Conservation (phyloP, 2,888 invertebrate genomes). For the Luperina nickerlii region DNA sequence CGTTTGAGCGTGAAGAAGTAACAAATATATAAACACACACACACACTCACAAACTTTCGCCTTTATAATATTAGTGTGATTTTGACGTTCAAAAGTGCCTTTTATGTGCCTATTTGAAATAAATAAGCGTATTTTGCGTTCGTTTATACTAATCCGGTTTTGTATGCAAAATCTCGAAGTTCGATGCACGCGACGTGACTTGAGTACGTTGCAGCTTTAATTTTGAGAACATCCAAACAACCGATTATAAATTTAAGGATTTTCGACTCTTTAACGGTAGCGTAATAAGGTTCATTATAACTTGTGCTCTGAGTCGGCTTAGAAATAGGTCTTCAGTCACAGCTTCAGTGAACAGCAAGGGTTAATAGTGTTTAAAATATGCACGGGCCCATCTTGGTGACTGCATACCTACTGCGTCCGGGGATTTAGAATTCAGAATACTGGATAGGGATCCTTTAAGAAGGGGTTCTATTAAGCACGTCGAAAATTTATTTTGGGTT, state of each 20-base stretch:
- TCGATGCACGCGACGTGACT: conserved; percentile 33
- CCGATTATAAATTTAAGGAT: not conserved
- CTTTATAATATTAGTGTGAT: no score
- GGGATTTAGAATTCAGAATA: conserved; percentile 24
- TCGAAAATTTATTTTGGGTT: not conserved
- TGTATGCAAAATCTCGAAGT: conserved; percentile 42
- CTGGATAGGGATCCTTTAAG: conserved; percentile 35
- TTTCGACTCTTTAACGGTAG: not conserved
- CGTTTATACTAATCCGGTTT: conserved; percentile 19
- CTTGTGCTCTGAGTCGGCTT: not conserved
- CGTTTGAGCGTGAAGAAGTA: no score
- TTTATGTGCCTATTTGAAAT: no score
- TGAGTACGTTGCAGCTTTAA: not conserved
- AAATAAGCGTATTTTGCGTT: no score
- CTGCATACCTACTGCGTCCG: conserved; percentile 45
- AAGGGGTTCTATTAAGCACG: not conserved
- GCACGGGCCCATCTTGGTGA: conserved; percentile 58
- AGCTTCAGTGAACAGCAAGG: conserved; percentile 42
- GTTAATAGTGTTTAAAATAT: conserved; percentile 68
- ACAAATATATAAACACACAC: no score
- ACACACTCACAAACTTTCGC: no score
- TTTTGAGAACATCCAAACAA: conserved; percentile 23
- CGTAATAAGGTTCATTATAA: conserved; percentile 26
- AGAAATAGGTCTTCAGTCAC: conserved; percentile 48
- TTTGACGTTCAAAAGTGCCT: no score